Evolutionary conservation across 2,888 invertebrate species (phyloP).

Genomic region (Ditylenchus weischeri): DNA sequence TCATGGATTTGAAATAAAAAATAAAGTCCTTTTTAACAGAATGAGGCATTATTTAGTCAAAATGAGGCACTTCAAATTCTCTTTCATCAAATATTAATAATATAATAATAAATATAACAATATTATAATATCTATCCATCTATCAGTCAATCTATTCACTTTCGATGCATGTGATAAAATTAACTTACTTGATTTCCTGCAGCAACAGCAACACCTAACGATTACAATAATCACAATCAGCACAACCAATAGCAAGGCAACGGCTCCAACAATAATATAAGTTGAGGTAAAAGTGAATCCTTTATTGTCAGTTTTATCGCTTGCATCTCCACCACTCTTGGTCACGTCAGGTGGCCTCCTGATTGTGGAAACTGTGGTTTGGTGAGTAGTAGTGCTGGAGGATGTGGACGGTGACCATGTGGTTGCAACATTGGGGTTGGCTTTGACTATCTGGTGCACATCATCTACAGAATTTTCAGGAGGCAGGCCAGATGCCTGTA

Average conservation of each 20-base stretch:
- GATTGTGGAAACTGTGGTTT: background rate
- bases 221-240: background rate
- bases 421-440: background rate
- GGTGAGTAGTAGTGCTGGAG: background rate
- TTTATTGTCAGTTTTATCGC: too few relatives aligned
- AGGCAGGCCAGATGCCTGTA: background rate
- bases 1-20: too few relatives aligned
- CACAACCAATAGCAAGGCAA: background rate
- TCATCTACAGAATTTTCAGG: background rate
- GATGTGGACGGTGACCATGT: background rate
- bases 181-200: slow-evolving; percentile 2
- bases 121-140: too few relatives aligned
- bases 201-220: slow-evolving; percentile 1
- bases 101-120: too few relatives aligned
- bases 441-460: background rate
- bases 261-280: background rate
- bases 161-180: too few relatives aligned
- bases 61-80: too few relatives aligned
- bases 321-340: background rate
- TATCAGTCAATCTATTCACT: too few relatives aligned
- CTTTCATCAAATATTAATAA: too few relatives aligned
- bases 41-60: too few relatives aligned
- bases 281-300: background rate
- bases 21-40: too few relatives aligned
- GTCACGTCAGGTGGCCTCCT: slow-evolving; percentile 3